Evolutionary conservation across 2,113 vertebrate genomes (phyloP).

Genomic region (Urocitellus parryii): DNA sequence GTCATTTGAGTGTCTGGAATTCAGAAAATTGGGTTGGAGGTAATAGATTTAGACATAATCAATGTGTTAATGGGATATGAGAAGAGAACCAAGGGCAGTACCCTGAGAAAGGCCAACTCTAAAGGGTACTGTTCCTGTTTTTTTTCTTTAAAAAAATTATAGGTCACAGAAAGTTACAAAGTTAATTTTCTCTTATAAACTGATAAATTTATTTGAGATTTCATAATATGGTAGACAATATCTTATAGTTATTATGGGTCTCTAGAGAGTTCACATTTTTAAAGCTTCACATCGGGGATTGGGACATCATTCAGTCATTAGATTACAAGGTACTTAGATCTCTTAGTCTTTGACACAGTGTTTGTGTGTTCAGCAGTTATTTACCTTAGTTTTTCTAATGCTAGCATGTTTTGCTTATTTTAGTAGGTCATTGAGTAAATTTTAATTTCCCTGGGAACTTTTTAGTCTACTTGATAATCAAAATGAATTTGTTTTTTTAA

Average conservation of each 20-base stretch:
- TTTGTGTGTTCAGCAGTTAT: neutral
- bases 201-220: slow-evolving; percentile 5
- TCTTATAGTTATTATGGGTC: neutral
- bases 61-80: neutral
- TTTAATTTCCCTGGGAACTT: slow-evolving; percentile 46
- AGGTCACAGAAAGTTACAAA: neutral
- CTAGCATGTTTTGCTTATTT: neutral
- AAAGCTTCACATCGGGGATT: neutral
- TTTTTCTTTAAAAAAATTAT: neutral
- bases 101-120: neutral
- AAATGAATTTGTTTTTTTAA: slow-evolving; percentile 35
- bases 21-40: neutral
- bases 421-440: neutral
- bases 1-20: neutral
- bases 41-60: neutral
- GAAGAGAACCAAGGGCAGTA: neutral
- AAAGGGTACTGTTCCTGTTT: neutral
- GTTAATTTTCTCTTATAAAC: neutral
- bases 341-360: neutral
- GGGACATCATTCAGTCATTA: neutral
- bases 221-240: neutral
- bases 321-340: neutral
- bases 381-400: slow-evolving; percentile 55
- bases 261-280: neutral
- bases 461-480: slow-evolving; percentile 13